These are phyloP conservation scores for Eudasyphora cyanicolor DNA, from an alignment of 2,888 invertebrate species.

Conservation along the genomic window DNA sequence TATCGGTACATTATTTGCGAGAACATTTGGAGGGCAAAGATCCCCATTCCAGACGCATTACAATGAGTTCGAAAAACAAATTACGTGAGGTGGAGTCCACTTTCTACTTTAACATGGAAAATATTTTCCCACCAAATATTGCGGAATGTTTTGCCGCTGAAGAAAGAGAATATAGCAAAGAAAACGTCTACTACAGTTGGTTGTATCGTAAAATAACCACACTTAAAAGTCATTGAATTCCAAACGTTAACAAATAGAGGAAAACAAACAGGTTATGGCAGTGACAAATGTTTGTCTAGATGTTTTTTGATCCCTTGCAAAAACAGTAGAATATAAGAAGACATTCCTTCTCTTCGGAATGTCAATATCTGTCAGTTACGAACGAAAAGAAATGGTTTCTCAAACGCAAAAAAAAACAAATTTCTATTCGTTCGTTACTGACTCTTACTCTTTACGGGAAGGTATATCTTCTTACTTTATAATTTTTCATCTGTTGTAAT, in stretches of 20 bases:
- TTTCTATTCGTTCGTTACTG: no score
- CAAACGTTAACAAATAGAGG: no score
- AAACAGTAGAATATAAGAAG: no score
- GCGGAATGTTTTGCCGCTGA: constrained; percentile 72
- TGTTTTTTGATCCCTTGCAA: not conserved
- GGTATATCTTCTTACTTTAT: no score
- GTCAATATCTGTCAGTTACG: no score
- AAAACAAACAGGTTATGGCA: not conserved
- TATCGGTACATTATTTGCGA: constrained; percentile 74
- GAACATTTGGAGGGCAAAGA: constrained; percentile 75
- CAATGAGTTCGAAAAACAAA: constrained; percentile 74
- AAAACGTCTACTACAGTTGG: constrained; percentile 76
- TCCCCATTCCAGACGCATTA: constrained; percentile 76
- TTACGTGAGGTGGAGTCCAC: constrained; percentile 74
- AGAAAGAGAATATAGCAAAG: constrained; percentile 74
- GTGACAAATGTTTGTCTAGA: not conserved
- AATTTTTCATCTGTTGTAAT: no score
- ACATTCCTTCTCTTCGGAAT: no score
- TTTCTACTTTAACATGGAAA: constrained; percentile 76
- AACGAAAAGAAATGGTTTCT: no score
- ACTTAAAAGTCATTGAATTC: constrained; percentile 27
- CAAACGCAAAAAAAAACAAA: no score
- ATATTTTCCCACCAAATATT: constrained; percentile 76
- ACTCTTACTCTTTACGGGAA: no score
- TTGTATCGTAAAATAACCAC: constrained; percentile 76